Evolutionary conservation across 2,888 invertebrate genomes (phyloP).

Genomic region (Synergus japonicus): DNA sequence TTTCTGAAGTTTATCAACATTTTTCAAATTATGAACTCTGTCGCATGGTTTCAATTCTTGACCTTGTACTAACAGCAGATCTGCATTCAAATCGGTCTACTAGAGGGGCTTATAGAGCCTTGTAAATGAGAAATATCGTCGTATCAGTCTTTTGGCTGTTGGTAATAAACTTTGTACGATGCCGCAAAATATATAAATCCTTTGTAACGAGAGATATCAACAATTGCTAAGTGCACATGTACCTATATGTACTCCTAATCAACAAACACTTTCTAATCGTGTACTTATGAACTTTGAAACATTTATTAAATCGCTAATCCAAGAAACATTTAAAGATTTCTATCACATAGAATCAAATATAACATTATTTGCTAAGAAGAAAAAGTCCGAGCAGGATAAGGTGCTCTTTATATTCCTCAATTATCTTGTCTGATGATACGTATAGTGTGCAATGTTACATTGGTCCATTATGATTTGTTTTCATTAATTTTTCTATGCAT

Average conservation of each 20-base stretch:
- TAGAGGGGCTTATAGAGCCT: not conserved
- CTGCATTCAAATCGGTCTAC: not conserved
- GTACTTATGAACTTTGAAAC: not conserved
- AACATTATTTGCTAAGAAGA: not conserved
- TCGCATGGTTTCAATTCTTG: not conserved
- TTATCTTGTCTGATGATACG: not conserved
- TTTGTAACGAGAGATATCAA: slow-evolving; percentile 16
- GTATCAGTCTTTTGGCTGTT: slow-evolving; percentile 25
- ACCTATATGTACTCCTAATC: not conserved
- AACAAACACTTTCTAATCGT: not conserved
- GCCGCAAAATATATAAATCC: not conserved
- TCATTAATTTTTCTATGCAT: not conserved
- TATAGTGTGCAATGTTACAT: not conserved
- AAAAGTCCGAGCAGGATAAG: not conserved
- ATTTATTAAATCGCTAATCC: not conserved
- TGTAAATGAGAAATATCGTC: not conserved
- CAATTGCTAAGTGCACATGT: not conserved
- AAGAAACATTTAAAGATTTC: not conserved
- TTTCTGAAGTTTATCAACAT: not conserved
- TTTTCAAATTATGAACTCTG: not conserved
- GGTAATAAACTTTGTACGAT: slow-evolving; percentile 24
- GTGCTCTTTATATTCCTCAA: not conserved
- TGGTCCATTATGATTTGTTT: not conserved
- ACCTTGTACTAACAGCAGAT: not conserved
- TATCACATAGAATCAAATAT: not conserved